Conservation (phyloP, 2,113 vertebrate species). For the Festucalex cinctus region DNA sequence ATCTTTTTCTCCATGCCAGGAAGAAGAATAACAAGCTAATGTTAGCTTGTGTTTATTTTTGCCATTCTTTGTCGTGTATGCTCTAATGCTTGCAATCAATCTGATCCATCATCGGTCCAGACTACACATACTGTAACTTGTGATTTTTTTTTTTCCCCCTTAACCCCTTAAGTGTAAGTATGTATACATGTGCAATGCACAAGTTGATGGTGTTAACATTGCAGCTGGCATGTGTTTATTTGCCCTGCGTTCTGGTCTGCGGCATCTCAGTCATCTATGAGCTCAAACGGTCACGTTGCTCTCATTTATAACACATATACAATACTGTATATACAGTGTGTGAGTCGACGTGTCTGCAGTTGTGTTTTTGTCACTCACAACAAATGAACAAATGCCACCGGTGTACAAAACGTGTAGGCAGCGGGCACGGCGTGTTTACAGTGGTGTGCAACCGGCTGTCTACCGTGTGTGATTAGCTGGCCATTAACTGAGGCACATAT, state of each 20-base stretch:
- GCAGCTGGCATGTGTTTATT: constrained; percentile 64
- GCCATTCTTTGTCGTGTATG: not conserved
- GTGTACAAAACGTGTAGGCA: not conserved
- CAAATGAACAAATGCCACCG: not conserved
- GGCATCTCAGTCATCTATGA: constrained; percentile 50
- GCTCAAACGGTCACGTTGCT: constrained; percentile 52
- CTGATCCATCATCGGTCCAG: not conserved
- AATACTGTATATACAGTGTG: constrained; percentile 15
- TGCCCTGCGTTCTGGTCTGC: constrained; percentile 56
- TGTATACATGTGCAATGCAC: not conserved
- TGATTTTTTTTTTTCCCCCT: not conserved
- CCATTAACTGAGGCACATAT: constrained; percentile 66
- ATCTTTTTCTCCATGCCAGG: no score
- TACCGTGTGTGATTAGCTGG: constrained; percentile 60
- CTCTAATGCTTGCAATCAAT: not conserved
- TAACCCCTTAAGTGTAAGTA: not conserved
- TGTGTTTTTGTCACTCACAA: constrained; percentile 20
- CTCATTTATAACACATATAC: constrained; percentile 43
- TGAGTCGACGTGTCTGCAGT: constrained; percentile 3
- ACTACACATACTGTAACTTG: not conserved
- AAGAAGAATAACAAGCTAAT: no score
- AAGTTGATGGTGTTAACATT: constrained; percentile 54
- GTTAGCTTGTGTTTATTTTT: not conserved
- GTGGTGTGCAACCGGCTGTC: constrained; percentile 44
- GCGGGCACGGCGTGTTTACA: constrained; percentile 47